Evolutionary conservation across 2,888 invertebrate species (phyloP).

Genomic region (Sepioteuthis lessoniana): DNA sequence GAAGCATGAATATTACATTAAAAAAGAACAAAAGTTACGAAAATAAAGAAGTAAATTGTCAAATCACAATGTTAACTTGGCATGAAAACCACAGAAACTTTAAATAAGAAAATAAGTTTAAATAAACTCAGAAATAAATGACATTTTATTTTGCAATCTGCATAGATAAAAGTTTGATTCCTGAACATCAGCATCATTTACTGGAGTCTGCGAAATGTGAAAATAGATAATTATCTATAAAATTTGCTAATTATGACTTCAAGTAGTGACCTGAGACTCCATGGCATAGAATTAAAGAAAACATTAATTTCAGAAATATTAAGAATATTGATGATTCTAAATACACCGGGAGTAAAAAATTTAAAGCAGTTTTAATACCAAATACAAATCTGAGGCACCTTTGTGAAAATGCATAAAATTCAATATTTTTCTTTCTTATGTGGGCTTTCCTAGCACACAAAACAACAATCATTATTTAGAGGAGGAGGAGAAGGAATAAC

Average conservation of each 20-base stretch:
- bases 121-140: not conserved
- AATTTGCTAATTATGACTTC: not conserved
- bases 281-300: not conserved
- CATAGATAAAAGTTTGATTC: not conserved
- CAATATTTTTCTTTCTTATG: not conserved
- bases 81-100: not conserved
- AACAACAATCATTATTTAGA: not conserved
- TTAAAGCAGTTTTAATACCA: not conserved
- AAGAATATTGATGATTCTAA: not conserved
- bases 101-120: not conserved
- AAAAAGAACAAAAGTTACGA: not conserved
- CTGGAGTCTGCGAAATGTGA: not conserved
- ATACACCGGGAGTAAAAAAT: not conserved
- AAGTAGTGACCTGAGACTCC: not conserved
- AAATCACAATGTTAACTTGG: not conserved
- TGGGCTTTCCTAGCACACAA: not conserved
- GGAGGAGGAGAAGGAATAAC: not conserved
- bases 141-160: not conserved
- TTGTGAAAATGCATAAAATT: slow-evolving; percentile 2
- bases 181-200: not conserved
- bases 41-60: not conserved
- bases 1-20: slow-evolving; percentile 18
- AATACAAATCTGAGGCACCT: slow-evolving; percentile 4
- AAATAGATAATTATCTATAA: not conserved
- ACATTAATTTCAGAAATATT: not conserved